Base-by-base conservation (phyloP, 2,888 invertebrate species). In the Pandemis cinnamomeana region DNA sequence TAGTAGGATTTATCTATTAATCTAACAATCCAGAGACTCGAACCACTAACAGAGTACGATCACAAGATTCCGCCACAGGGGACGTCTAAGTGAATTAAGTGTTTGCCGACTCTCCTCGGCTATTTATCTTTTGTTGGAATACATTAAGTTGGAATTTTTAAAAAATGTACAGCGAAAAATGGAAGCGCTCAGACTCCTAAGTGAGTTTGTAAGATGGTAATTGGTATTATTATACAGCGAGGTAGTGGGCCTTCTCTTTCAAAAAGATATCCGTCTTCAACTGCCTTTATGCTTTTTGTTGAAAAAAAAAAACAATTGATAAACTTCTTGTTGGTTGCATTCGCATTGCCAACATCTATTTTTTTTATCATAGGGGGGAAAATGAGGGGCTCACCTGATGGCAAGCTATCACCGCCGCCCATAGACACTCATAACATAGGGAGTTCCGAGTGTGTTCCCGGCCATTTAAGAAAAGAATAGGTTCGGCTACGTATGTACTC, bases 61-160 rank as follows among this genome's bases (percentile, higher is more conserved):
- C 15, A 11, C 63, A n/a, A 27, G 64, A 6, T 20, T 27, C 7
- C 6, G 13, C 44, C 71, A 61, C 68, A 41, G 44, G 66, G 71
- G 71, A 62, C 71, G 41, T 75, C 80, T 88, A 86, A 88, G 86
- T 88, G 87, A 86, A 89, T 88, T 88, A 86, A 87, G 84, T 86
- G 87, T 85, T 87, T 82, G 80, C 77, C 58, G 75, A 81, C 77
- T 76, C 75, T 67, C 53, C 46, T 53, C 66, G 20, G 42, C 58
- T 55, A 61, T 74, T 60, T 71, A 36, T 67, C 70, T 74, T 69
- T 67, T 67, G 74, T 67, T 20, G 44, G 70, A 71, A 74, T 74
- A 62, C 53, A 74, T 74, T 44, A 60, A 62, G 60, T 73, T 70
- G 42, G 61, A 53, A 71, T 71, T 67, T 20, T 63, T 71, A 41